Evolutionary conservation across 2,113 vertebrate species (phyloP).

Genomic region (Numida meleagris): DNA sequence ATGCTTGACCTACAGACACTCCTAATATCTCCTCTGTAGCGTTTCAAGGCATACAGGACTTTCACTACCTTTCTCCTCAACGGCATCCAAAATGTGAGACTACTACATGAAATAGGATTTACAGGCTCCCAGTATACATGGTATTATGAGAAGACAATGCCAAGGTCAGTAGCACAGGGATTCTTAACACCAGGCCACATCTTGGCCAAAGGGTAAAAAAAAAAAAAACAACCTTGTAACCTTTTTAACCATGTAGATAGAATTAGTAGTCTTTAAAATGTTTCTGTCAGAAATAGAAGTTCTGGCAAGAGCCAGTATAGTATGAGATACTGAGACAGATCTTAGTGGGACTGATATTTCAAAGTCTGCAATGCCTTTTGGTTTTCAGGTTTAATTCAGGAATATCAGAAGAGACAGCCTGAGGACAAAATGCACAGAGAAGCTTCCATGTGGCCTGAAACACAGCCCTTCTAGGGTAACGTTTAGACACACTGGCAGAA

Average conservation of each 20-base stretch:
- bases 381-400: neutral
- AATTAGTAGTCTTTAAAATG: neutral
- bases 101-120: slow-evolving; percentile 34
- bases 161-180: slow-evolving; percentile 10
- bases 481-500: neutral
- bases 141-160: slow-evolving; percentile 39
- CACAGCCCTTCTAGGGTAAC: neutral
- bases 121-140: neutral
- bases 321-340: neutral
- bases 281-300: neutral
- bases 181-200: neutral
- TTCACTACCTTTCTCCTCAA: slow-evolving; percentile 56
- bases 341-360: neutral
- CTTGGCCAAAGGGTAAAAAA: neutral
- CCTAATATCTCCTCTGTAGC: slow-evolving; percentile 46
- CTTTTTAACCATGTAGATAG: neutral
- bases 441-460: neutral
- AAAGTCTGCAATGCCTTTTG: neutral
- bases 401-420: neutral
- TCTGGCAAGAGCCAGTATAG: neutral
- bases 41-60: slow-evolving; percentile 67
- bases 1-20: slow-evolving; percentile 61
- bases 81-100: slow-evolving; percentile 55
- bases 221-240: neutral
- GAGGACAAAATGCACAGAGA: neutral